Percentiles rank a stretch among this genome's conserved stretches.
These are phyloP conservation scores for Telenomus remus DNA, from an alignment of 1,140 invertebrate species.

Conservation along the genomic window DNA sequence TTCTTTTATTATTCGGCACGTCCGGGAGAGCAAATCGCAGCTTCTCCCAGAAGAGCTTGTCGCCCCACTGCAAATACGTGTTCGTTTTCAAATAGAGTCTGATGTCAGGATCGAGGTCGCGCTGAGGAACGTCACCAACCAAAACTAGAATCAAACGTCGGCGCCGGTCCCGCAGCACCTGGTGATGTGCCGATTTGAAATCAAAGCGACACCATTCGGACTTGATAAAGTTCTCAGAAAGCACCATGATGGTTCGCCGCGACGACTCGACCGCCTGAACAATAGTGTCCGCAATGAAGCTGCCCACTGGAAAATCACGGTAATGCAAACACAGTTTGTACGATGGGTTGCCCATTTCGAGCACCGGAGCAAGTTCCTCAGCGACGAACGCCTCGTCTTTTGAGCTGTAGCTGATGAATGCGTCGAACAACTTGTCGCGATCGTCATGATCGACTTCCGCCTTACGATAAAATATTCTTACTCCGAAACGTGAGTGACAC, in stretches of 20 bases:
- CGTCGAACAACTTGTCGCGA: conserved; percentile 90
- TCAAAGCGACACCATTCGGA: conserved; percentile 96
- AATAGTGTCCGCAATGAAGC: conserved; percentile 88
- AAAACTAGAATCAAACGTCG: conserved; percentile 90
- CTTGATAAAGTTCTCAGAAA: conserved; percentile 94
- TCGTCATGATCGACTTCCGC: conserved; percentile 88
- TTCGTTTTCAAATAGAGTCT: conserved; percentile 94
- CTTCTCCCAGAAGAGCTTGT: conserved; percentile 96
- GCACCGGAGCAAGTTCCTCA: conserved; percentile 86
- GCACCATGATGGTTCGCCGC: conserved; percentile 91
- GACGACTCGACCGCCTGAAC: conserved; percentile 93
- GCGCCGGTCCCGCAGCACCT: conserved; percentile 88
- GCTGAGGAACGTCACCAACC: conserved; percentile 87
- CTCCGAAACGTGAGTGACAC: conserved; percentile 89
- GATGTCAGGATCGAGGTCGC: conserved; percentile 92
- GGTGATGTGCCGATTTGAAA: conserved; percentile 92
- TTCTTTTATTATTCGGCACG: conserved; percentile 80
- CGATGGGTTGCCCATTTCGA: conserved; percentile 89
- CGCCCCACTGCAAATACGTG: conserved; percentile 92
- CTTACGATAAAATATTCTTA: conserved; percentile 88
- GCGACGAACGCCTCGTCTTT: conserved; percentile 93
- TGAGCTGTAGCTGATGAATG: conserved; percentile 92
- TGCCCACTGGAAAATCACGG: conserved; percentile 89
- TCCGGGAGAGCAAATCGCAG: conserved; percentile 93
- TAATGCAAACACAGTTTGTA: conserved; percentile 91